phyloP scores from a whole-genome alignment of 2,797 vertebrate species.

The Cirrhinus molitorella region DNA sequence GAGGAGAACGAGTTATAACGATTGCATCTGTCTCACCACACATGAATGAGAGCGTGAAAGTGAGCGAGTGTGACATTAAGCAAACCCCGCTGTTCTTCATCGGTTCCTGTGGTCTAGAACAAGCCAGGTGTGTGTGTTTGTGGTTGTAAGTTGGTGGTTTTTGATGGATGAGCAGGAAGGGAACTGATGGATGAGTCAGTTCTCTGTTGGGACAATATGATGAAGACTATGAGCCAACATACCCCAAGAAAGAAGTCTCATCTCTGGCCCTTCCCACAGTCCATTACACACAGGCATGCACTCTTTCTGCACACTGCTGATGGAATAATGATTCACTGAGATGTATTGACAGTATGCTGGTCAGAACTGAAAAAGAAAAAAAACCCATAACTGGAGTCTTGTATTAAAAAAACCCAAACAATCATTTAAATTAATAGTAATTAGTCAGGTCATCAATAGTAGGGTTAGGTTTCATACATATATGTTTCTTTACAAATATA shows the following conservation, averaged over 20 bases:
- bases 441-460: neutral
- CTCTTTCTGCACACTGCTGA: slow-evolving; percentile 39
- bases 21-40: slow-evolving; percentile 52
- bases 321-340: slow-evolving; percentile 51
- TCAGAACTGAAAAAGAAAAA: slow-evolving; percentile 20
- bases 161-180: slow-evolving; percentile 81
- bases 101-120: slow-evolving; percentile 70
- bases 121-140: slow-evolving; percentile 57
- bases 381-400: neutral
- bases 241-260: slow-evolving; percentile 77
- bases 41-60: slow-evolving; percentile 29
- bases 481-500: neutral
- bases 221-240: slow-evolving; percentile 82
- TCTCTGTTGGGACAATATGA: slow-evolving; percentile 87
- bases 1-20: slow-evolving; percentile 17
- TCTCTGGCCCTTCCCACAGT: slow-evolving; percentile 52
- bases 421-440: neutral
- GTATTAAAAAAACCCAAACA: neutral
- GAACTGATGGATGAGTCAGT: slow-evolving; percentile 88
- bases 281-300: slow-evolving; percentile 50
- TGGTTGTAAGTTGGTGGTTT: slow-evolving; percentile 57
- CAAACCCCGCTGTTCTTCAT: slow-evolving; percentile 77
- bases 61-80: slow-evolving; percentile 71
- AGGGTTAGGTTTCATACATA: neutral
- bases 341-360: slow-evolving; percentile 29